Evolutionary conservation across 2,113 vertebrate species (phyloP).

Genomic region (Fregata magnificens): DNA sequence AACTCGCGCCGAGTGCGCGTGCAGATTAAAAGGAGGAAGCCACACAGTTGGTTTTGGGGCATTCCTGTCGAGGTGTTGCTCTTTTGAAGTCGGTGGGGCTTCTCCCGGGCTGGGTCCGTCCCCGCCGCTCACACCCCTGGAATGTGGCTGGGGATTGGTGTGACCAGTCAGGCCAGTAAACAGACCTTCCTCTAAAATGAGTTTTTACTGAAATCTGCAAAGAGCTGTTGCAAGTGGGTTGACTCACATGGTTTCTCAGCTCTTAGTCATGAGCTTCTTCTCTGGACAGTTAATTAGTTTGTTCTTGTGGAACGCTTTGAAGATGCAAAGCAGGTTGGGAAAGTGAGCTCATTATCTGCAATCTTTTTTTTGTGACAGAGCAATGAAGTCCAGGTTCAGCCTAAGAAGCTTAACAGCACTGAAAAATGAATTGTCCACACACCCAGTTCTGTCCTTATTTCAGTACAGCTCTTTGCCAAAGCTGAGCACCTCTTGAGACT

Average conservation of each 20-base stretch:
- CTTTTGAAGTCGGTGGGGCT: conserved; percentile 15
- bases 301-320: conserved; percentile 37
- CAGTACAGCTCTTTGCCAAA: background rate
- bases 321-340: conserved; percentile 41
- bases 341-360: conserved; percentile 22
- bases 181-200: conserved; percentile 26
- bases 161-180: conserved; percentile 24
- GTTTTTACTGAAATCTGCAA: conserved; percentile 46
- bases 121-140: background rate
- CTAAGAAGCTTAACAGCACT: background rate
- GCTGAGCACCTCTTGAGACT: background rate
- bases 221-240: conserved; percentile 33
- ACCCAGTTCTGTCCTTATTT: background rate
- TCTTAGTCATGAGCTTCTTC: conserved; percentile 51
- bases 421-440: background rate
- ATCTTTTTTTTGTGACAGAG: background rate
- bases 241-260: conserved; percentile 46
- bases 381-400: background rate
- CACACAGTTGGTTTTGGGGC: background rate
- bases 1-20: rapidly evolving
- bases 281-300: conserved; percentile 54
- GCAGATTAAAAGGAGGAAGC: background rate
- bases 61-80: background rate
- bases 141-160: background rate
- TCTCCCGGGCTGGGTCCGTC: background rate